Conservation (phyloP, 2,888 invertebrate genomes). For the Sphaerophoria taeniata region DNA sequence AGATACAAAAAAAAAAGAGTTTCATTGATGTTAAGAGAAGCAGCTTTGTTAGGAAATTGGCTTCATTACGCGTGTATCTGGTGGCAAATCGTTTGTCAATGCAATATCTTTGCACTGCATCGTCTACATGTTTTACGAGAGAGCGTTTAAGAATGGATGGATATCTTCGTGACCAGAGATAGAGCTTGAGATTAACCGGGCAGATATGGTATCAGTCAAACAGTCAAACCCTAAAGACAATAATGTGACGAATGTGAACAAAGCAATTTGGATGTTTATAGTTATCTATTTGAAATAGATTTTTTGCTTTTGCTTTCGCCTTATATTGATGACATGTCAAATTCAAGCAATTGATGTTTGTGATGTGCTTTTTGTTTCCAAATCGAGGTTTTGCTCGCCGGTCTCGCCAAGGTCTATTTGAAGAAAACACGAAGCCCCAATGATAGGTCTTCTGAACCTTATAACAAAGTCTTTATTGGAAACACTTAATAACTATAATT, state of each 20-base stretch:
- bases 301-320: too few species aligned
- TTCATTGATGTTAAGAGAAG: not conserved
- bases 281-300: too few species aligned
- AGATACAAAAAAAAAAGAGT: not conserved
- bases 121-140: not conserved
- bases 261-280: not conserved
- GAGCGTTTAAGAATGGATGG: constrained; percentile 24
- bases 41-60: constrained; percentile 40
- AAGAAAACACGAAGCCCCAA: too few species aligned
- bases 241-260: not conserved
- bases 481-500: too few species aligned
- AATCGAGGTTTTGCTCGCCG: too few species aligned
- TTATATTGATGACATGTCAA: too few species aligned
- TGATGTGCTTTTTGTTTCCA: too few species aligned
- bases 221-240: constrained; percentile 11
- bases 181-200: constrained; percentile 15
- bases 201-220: constrained; percentile 21
- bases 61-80: constrained; percentile 42
- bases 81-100: constrained; percentile 38
- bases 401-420: too few species aligned
- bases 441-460: too few species aligned
- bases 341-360: too few species aligned
- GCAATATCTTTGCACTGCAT: not conserved
- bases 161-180: constrained; percentile 7
- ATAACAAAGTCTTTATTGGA: too few species aligned